Base-by-base conservation (phyloP, 2,888 invertebrate species). In the Marronus borbonicus region DNA sequence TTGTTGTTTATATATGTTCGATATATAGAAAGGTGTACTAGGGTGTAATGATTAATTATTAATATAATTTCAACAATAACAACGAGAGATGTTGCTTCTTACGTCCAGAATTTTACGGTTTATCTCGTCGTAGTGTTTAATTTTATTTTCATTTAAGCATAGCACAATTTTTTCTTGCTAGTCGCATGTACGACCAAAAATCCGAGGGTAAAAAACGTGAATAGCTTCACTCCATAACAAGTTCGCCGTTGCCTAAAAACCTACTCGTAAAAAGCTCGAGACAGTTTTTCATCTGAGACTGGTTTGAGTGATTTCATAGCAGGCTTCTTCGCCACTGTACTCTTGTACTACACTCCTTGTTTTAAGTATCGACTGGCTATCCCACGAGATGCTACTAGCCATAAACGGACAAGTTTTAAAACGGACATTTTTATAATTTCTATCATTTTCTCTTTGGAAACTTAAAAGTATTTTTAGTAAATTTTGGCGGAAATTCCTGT, bases 281-380 rank as follows among this genome's bases (percentile, higher is more conserved):
- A 86, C 87, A 85, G 86, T 88, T 87, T 87, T 88, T 87, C 86
- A 85, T 85, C 82, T 80, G 80, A 82, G 83, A 84, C 86, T 85
- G 85, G 85, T 86, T 85, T 86, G 85, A 86, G 85, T 83, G 85
- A 86, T 87, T 86, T 86, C 85, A 86, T 86, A 85, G 83, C 84
- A 83, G 83, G 82, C 81, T 83, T 76, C 79, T 79, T 68, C 76
- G 77, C 76, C 78, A 80, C 82, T 80, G 82, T 83, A 84, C 80
- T 83, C 66, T 76, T 64, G 64, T 39, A 81, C 36, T 49, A 75
- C 75, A 78, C 74, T 74, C 74, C 55, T 50, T 58, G 58, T 65
- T 66, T 75, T 70, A 70, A 70, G 55, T 70, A 70, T 70, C 55
- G 70, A 10, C 31, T 50, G 70, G 17, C 70, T 70, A 58, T 70